These are phyloP conservation scores for Corapipo altera DNA, from an alignment of 2,113 vertebrate genomes.

Conservation along the genomic window DNA sequence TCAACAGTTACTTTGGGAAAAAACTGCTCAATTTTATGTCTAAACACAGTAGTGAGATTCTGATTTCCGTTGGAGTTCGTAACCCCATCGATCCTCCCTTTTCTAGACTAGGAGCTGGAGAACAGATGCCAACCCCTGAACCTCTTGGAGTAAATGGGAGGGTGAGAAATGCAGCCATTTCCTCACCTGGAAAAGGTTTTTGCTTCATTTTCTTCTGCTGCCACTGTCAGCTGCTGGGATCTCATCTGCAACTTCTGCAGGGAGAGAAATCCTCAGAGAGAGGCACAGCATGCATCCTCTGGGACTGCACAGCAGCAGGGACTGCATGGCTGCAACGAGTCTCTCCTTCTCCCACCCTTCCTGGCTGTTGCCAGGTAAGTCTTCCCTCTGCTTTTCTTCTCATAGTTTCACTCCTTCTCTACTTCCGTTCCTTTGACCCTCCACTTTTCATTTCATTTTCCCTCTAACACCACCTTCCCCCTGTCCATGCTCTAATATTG, in stretches of 20 bases:
- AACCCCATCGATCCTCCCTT: neutral
- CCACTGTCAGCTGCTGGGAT: neutral
- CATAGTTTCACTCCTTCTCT: neutral
- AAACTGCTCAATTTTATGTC: conserved; percentile 1
- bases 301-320: neutral
- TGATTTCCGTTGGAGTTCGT: neutral
- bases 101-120: neutral
- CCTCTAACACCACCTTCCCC: neutral
- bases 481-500: neutral
- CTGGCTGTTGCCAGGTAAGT: neutral
- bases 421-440: neutral
- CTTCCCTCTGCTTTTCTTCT: neutral
- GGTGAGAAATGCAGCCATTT: neutral
- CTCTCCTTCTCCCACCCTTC: neutral
- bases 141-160: neutral
- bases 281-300: accelerated
- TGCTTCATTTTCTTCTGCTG: neutral
- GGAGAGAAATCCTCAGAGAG: neutral
- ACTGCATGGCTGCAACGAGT: accelerated
- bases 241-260: neutral
- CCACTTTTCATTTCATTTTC: neutral
- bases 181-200: neutral
- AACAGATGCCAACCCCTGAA: neutral
- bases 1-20: neutral
- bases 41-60: neutral